Base-by-base conservation (phyloP, 2,113 vertebrate genomes). In the Zosterops hypoxanthus region DNA sequence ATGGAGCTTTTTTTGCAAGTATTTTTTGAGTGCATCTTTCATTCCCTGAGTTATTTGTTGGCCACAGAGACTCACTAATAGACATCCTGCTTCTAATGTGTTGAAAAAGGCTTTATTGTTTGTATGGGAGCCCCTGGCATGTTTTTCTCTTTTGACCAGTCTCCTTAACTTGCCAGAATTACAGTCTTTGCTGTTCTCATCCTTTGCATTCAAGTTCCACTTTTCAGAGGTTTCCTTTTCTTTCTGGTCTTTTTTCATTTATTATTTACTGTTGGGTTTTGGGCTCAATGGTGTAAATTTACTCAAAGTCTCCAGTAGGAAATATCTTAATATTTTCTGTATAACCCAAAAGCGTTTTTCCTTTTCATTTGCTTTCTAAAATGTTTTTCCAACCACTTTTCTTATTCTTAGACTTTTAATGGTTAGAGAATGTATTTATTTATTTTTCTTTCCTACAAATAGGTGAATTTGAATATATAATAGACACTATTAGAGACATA, bases 51-150 rank as follows among this genome's bases (percentile, higher is more conserved):
- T 86, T 92, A 72, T 77, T 95, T 95, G 68, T 73, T 88, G 89
- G 92, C 82, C 82, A 55, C 88, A 92, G 92, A 93, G 81, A 66
- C 63, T 90, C 59, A 21, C 55, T 92, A 86, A 81, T 26, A 86
- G 75, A 61, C 86, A 69, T 88, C 59, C 86, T 88, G 72, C 76
- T 82, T 78, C 85, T 57, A 78, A 88, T 59, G 86, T 90, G 90
- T 92, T 95, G 90, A 92, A 95, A 94, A 96, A 90, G 34, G 10
- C 79, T 70, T 80, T 53, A 53, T 83, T 93, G 90, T 94, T 86
- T 82, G 50, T 34, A 39, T 33, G 60, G 36, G 55, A 82, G 76
- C 55, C 55, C 50, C 55, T 69, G 73, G 76, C 63, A n/a, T 59
- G 56, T 41, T 93, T 53, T 76, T 61, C 29, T 57, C 82, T 82